phyloP scores from a whole-genome alignment of 2,113 vertebrate species.

The Semnornis frantzii region DNA sequence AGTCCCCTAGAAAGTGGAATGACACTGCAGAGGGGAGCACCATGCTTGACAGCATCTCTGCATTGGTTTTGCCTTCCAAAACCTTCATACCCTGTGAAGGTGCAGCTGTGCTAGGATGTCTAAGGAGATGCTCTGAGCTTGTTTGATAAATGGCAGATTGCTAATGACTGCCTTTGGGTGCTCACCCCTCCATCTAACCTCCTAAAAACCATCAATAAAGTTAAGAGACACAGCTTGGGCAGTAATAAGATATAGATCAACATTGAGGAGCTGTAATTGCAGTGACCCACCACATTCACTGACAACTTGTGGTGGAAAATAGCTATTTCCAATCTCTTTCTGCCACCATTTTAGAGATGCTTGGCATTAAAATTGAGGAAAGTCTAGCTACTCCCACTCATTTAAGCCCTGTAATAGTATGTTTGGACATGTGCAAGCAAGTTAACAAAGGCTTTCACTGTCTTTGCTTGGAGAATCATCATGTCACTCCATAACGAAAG shows the following conservation, averaged over 20 bases:
- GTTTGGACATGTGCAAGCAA: not conserved
- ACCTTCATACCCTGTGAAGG: fast-evolving
- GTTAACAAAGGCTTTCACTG: not conserved
- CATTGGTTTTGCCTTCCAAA: not conserved
- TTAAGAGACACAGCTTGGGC: not conserved
- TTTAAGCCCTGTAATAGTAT: not conserved
- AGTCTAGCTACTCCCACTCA: not conserved
- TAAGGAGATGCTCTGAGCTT: not conserved
- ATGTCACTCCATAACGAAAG: not conserved
- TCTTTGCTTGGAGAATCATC: not conserved
- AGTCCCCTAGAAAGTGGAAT: not conserved
- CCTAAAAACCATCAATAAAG: not conserved
- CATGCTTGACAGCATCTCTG: not conserved
- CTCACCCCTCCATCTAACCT: not conserved
- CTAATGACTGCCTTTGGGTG: not conserved
- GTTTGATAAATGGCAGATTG: not conserved
- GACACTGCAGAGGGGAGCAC: not conserved
- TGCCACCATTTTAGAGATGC: not conserved
- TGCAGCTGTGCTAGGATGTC: not conserved
- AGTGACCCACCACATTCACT: not conserved
- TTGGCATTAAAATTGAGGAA: not conserved
- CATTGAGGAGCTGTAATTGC: not conserved
- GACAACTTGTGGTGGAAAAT: not conserved
- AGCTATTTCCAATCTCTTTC: not conserved
- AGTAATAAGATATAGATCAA: not conserved